Evolutionary conservation across 2,113 vertebrate species (phyloP).

Genomic region (Ammodytes marinus): DNA sequence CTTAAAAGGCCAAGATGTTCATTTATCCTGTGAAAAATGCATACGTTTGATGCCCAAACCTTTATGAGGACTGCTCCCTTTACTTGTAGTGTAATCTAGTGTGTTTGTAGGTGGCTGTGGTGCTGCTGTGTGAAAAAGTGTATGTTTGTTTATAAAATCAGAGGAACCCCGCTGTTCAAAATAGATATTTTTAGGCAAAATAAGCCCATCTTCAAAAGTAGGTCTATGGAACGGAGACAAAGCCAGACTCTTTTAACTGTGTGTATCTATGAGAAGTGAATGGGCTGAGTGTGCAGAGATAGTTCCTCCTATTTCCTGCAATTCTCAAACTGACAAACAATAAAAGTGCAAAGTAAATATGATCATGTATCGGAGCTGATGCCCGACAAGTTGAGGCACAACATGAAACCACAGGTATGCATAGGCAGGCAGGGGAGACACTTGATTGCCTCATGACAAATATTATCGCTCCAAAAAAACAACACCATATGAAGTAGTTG

Average conservation of each 20-base stretch:
- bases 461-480: not conserved
- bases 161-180: slow-evolving; percentile 4
- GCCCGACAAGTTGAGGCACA: not conserved
- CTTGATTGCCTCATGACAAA: slow-evolving; percentile 17
- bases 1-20: slow-evolving; percentile 46
- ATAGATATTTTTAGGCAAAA: slow-evolving; percentile 11
- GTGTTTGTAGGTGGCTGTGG: slow-evolving; percentile 29
- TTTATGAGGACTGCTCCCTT: slow-evolving; percentile 15
- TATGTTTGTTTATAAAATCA: slow-evolving; percentile 14
- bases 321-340: slow-evolving; percentile 38
- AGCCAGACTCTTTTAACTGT: not conserved
- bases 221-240: slow-evolving; percentile 26
- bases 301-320: slow-evolving; percentile 4
- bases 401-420: not conserved
- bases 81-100: slow-evolving; percentile 4
- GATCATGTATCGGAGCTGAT: not conserved
- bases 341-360: slow-evolving; percentile 42
- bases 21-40: slow-evolving; percentile 46
- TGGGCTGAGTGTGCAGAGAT: slow-evolving; percentile 13
- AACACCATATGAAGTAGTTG: not conserved
- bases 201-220: slow-evolving; percentile 12
- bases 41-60: not conserved
- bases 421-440: not conserved
- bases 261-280: slow-evolving; percentile 2
- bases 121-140: slow-evolving; percentile 7